Base-by-base conservation (phyloP, 23 tunicate genomes). In the Botrylloides violaceus region DNA sequence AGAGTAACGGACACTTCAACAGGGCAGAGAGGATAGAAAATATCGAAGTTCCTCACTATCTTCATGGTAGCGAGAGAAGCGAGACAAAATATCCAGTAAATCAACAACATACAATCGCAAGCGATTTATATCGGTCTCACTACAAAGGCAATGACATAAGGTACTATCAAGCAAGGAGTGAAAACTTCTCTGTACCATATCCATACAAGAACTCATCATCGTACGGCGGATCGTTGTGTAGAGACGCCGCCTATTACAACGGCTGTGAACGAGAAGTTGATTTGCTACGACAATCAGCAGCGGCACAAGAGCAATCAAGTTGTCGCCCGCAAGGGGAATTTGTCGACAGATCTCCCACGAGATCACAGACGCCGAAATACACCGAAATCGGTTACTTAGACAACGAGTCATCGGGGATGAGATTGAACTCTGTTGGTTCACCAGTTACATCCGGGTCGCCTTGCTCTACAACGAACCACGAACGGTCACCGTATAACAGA, bases 391-490 rank as follows among this genome's bases (percentile, higher is more conserved):
- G 70, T 3, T 63, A 63, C 33, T 9, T 63, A 28, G 70, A 63
- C 4, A 12, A 31, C 7, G 53, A 43, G 12, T 29, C 70, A 31
- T 63, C 70, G 36, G 70, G 70, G n/a, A 63, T 63, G 70, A 63
- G 70, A 28, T 63, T 63, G 33, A 63, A 63, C 35, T 63, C 70
- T 3, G 70, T 63, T 33, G 70, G 70, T 7, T 63, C 70, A 3
- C 70, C 70, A 27, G 70, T 63, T 25, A 31, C 33, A 21, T 63
- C 70, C 32, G 70, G 70, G 35, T 63, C 70, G 36, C 70, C 70
- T 19, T 63, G 70, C 29, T 63, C 70, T 4, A 63, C 70, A 4
- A 63, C 70, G 70, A 63, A 63, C 33, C 70, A 28, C 35, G 70
- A 63, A 25, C 33, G 36, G 4, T 63, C 70, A 19, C 70, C 70